These are phyloP conservation scores for Lutjanus erythropterus DNA, from an alignment of 2,113 vertebrate species.

Conservation along the genomic window DNA sequence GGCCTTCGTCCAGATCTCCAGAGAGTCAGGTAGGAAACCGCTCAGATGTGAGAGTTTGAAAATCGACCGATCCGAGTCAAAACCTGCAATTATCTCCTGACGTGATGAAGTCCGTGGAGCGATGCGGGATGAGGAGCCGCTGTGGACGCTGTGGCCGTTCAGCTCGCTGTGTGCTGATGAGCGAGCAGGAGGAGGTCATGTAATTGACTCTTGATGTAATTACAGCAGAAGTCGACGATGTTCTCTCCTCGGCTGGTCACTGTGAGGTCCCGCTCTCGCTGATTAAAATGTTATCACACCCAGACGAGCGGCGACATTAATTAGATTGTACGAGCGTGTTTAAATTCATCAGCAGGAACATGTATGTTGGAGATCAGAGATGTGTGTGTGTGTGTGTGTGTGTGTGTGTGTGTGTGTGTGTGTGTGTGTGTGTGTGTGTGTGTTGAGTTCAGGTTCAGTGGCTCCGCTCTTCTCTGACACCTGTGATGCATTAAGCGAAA, in stretches of 20 bases:
- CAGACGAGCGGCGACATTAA: conserved; percentile 56
- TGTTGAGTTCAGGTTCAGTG: conserved; percentile 16
- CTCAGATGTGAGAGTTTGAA: neutral
- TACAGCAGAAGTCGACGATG: conserved; percentile 11
- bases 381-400: conserved; percentile 7
- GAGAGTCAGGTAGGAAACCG: conserved; percentile 82
- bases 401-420: neutral
- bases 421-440: conserved; percentile 10
- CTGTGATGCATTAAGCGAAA: neutral
- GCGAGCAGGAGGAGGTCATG: conserved; percentile 15
- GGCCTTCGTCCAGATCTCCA: conserved; percentile 96
- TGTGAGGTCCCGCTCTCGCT: conserved; percentile 7
- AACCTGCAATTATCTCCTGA: neutral
- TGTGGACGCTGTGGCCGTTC: neutral
- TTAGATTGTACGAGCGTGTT: conserved; percentile 48
- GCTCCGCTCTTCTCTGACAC: neutral
- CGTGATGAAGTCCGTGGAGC: neutral
- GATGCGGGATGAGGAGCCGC: neutral
- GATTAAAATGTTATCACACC: conserved; percentile 66
- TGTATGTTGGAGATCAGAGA: conserved; percentile 50
- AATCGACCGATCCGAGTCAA: too few species aligned
- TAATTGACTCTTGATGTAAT: conserved; percentile 63
- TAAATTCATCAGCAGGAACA: conserved; percentile 49
- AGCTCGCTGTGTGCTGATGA: conserved; percentile 2
- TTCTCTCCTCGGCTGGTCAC: conserved; percentile 35